Evolutionary conservation across 2,888 invertebrate genomes (phyloP), one percentile per base, ranked within the genome.

Genomic region (Athetis lepigone): DNA sequence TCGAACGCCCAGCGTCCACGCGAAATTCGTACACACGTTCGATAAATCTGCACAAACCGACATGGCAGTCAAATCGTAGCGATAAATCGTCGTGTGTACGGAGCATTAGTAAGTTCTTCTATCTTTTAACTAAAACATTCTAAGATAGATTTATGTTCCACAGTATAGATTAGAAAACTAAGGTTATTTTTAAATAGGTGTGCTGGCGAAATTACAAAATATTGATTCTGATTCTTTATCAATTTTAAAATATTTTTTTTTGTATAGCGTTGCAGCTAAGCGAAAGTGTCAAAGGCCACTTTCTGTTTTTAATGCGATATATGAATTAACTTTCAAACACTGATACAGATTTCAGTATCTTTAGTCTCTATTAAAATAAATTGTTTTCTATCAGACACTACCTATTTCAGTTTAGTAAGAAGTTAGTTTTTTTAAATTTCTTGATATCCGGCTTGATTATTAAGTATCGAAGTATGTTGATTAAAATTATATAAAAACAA

Each of bases 261-360:
- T 21, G 16, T 21, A 19, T 21, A 19, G 37, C 60, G 2, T 50
- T 72, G 52, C 67, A 36, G 49, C 55, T 37, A 33, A 21, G 67
- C 73, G 74, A 73, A 73, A 45, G 7, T 58, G 29, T 9, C 4
- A 33, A 33, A 11, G 33, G 33, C 33, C 33, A 33, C 33, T 33
- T 33, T 33, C 33, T 33, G 8, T 33, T 33, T 13, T 29, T 18
- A 21, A 40, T 36, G 23, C 27, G 27, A 19, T 21, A 19, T 33
- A 5, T 19, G 18, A 3, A 42, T 36, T 27, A 27, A 19, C 19
- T 59, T 9, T 13, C 9, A 19, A 29, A 37, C 9, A 36, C 8
- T 6, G n/a, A 37, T 6, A 27, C 21, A 9, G 23, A 23, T 5
- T 54, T 4, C 1, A 33, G 2, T 42, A 33, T 36, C 2, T 18